These are phyloP conservation scores for Ursus arctos DNA, from an alignment of 2,113 vertebrate genomes.

Conservation along the genomic window DNA sequence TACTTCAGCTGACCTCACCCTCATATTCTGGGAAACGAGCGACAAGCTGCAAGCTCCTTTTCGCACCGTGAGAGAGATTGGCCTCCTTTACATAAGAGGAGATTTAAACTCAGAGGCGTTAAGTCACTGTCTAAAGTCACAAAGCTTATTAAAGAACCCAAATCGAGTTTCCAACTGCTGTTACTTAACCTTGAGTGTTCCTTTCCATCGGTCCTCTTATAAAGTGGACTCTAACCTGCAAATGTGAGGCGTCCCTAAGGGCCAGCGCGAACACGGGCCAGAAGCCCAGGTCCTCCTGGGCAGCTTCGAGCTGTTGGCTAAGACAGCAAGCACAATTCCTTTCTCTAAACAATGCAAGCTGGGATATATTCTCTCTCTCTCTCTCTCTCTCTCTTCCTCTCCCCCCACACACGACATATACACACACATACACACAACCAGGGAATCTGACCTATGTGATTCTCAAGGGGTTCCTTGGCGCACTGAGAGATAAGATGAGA, in stretches of 20 bases:
- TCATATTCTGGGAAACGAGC: constrained; percentile 59
- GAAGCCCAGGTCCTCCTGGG: neutral
- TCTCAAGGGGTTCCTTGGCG: neutral
- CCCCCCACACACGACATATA: no score
- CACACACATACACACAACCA: neutral
- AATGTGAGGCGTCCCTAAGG: neutral
- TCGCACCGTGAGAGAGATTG: neutral
- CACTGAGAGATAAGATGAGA: neutral
- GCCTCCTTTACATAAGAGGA: constrained; percentile 70
- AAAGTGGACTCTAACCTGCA: constrained; percentile 16
- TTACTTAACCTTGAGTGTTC: constrained; percentile 48
- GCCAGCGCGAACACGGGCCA: neutral
- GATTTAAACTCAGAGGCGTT: constrained; percentile 57
- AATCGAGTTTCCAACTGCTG: constrained; percentile 35
- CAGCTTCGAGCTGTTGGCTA: neutral
- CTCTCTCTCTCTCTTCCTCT: neutral
- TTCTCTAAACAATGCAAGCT: neutral
- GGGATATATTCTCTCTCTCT: neutral
- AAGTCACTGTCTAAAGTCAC: constrained; percentile 67
- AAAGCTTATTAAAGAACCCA: constrained; percentile 53
- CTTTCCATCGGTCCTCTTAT: constrained; percentile 52
- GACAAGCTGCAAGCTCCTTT: neutral
- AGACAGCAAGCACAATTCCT: neutral
- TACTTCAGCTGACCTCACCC: constrained; percentile 56
- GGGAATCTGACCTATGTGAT: neutral